phyloP scores from a whole-genome alignment of 1,140 invertebrate species.

The Lordiphosa clarofinis region DNA sequence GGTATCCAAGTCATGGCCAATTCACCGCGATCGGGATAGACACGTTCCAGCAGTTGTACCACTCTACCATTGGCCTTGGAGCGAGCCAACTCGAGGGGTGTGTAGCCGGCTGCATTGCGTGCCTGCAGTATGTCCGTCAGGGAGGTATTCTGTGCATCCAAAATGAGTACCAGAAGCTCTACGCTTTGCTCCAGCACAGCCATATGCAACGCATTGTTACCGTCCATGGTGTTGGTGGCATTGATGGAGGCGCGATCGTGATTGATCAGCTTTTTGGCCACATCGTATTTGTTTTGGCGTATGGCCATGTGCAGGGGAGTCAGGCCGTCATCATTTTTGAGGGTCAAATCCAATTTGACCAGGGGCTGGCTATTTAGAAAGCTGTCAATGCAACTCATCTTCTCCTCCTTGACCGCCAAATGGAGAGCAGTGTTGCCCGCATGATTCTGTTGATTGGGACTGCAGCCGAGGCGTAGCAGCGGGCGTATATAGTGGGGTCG shows the following conservation, averaged over 20 bases:
- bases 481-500: slow-evolving; percentile 74
- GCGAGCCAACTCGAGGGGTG: slow-evolving; percentile 57
- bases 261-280: slow-evolving; percentile 80
- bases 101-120: slow-evolving; percentile 55
- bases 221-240: slow-evolving; percentile 80
- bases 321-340: slow-evolving; percentile 80
- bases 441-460: slow-evolving; percentile 80
- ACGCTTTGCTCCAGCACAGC: slow-evolving; percentile 80
- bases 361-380: slow-evolving; percentile 46
- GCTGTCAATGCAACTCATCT: slow-evolving; percentile 54
- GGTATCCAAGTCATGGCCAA: slow-evolving; percentile 62
- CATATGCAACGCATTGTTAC: slow-evolving; percentile 82
- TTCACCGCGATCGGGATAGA: slow-evolving; percentile 47
- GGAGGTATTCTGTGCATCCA: slow-evolving; percentile 67
- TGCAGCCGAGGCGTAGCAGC: slow-evolving; percentile 79
- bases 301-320: slow-evolving; percentile 81
- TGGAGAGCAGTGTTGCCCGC: slow-evolving; percentile 81
- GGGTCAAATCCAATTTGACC: slow-evolving; percentile 53
- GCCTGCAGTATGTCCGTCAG: slow-evolving; percentile 47
- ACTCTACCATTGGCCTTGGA: slow-evolving; percentile 28
- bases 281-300: slow-evolving; percentile 80
- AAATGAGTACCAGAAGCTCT: slow-evolving; percentile 81
- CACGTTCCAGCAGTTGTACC: slow-evolving; percentile 42
- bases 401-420: slow-evolving; percentile 80
- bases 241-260: slow-evolving; percentile 80